Evolutionary conservation across 2,113 vertebrate genomes (phyloP).

Genomic region (Pangasianodon gigas): DNA sequence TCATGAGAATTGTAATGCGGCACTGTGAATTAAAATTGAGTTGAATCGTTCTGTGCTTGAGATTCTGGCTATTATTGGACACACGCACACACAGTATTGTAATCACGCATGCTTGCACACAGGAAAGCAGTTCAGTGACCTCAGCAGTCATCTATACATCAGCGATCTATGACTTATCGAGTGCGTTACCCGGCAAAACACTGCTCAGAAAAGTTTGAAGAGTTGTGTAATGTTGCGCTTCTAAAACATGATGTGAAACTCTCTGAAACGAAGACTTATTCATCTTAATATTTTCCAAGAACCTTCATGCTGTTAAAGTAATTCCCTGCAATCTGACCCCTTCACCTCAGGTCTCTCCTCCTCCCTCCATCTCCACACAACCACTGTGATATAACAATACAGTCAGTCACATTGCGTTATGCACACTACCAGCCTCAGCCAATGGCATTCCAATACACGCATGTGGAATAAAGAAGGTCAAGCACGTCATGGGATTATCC

Average conservation of each 20-base stretch:
- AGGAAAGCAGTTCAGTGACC: not conserved
- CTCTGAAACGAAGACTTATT: not conserved
- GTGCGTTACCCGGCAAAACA: not conserved
- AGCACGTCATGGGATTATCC: slow-evolving; percentile 71
- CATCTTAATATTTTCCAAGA: not conserved
- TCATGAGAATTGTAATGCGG: no score
- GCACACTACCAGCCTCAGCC: slow-evolving; percentile 51
- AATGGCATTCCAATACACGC: slow-evolving; percentile 59
- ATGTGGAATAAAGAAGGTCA: slow-evolving; percentile 66
- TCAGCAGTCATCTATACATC: not conserved
- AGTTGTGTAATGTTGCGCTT: not conserved
- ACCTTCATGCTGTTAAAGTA: not conserved
- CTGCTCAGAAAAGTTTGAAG: not conserved
- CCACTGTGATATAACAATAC: slow-evolving; percentile 64
- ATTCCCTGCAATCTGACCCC: not conserved
- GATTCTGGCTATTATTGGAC: no score
- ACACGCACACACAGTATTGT: not conserved
- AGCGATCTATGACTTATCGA: not conserved
- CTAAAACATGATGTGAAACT: not conserved
- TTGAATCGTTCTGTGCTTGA: no score
- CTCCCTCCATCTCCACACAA: not conserved
- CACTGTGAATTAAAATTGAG: no score
- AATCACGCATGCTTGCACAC: not conserved
- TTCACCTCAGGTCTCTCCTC: slow-evolving; percentile 27
- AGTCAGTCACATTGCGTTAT: slow-evolving; percentile 51